Percentiles rank a stretch among this genome's conserved stretches.
Conservation (phyloP, 1,140 invertebrate species). For the Leguminivora glycinivorella region DNA sequence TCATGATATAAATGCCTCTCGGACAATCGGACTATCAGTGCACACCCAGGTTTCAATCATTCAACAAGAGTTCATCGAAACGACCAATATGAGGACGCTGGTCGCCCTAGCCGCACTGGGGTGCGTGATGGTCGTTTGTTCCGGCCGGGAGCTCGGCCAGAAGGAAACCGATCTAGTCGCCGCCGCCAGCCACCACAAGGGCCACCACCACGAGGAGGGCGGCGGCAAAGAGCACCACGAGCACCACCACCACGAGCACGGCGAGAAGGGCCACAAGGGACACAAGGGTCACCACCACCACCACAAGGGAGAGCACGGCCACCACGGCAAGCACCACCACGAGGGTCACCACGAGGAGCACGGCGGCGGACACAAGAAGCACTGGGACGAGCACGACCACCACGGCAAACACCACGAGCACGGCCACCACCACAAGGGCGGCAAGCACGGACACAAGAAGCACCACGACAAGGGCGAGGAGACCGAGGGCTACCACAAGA, state of each 20-base stretch:
- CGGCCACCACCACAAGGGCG: constrained; percentile 83
- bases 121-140: constrained; percentile 54
- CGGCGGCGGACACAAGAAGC: constrained; percentile 83
- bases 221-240: constrained; percentile 79
- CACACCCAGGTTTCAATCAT: constrained; percentile 59
- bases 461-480: constrained; percentile 83
- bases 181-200: constrained; percentile 73
- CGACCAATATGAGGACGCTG: constrained; percentile 65
- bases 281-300: constrained; percentile 82
- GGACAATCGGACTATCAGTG: constrained; percentile 53
- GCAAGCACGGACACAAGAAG: constrained; percentile 81
- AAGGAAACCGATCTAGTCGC: constrained; percentile 67
- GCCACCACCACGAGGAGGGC: constrained; percentile 76
- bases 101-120: constrained; percentile 60
- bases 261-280: constrained; percentile 80
- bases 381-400: constrained; percentile 84
- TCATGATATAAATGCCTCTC: constrained; percentile 69
- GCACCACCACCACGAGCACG: constrained; percentile 79
- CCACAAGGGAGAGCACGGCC: constrained; percentile 83
- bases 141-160: constrained; percentile 55
- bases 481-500: constrained; percentile 83
- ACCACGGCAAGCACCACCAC: constrained; percentile 84
- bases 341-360: constrained; percentile 83
- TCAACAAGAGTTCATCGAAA: constrained; percentile 42
- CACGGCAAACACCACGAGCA: constrained; percentile 84